Conservation (phyloP, 2,888 invertebrate species). For the Sphaeridia pumilis region DNA sequence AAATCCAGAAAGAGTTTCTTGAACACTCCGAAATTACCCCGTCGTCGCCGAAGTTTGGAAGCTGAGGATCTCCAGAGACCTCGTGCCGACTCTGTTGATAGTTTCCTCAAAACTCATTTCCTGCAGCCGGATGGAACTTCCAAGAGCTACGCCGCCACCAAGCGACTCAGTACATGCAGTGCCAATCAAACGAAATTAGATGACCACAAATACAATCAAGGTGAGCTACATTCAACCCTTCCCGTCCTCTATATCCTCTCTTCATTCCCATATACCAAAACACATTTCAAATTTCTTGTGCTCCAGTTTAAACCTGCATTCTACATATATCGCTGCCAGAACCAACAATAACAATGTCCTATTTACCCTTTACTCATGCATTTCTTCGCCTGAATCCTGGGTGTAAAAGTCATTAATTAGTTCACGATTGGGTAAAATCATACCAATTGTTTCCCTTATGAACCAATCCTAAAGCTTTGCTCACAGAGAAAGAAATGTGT, state of each 20-base stretch:
- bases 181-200: slow-evolving; percentile 11
- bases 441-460: too few species aligned
- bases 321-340: too few species aligned
- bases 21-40: slow-evolving; percentile 12
- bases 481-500: too few species aligned
- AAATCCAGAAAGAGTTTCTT: neutral
- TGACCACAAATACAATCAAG: slow-evolving; percentile 14
- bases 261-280: neutral
- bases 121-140: slow-evolving; percentile 3
- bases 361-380: too few species aligned
- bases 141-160: slow-evolving; percentile 6
- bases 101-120: slow-evolving; percentile 13
- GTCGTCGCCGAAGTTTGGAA: slow-evolving; percentile 18
- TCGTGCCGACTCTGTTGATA: slow-evolving; percentile 17
- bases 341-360: too few species aligned
- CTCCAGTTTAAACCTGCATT: too few species aligned
- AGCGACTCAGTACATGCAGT: slow-evolving; percentile 17
- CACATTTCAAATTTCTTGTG: neutral
- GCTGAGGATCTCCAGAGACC: slow-evolving; percentile 18
- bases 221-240: too few species aligned
- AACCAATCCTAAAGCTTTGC: too few species aligned
- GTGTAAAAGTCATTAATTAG: too few species aligned
- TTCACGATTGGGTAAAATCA: too few species aligned
- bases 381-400: too few species aligned
- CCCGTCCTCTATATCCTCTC: neutral